Percentiles rank a stretch among this genome's conserved stretches.
phyloP scores from a whole-genome alignment of 1,140 invertebrate species.

The Hormaphis cornu region DNA sequence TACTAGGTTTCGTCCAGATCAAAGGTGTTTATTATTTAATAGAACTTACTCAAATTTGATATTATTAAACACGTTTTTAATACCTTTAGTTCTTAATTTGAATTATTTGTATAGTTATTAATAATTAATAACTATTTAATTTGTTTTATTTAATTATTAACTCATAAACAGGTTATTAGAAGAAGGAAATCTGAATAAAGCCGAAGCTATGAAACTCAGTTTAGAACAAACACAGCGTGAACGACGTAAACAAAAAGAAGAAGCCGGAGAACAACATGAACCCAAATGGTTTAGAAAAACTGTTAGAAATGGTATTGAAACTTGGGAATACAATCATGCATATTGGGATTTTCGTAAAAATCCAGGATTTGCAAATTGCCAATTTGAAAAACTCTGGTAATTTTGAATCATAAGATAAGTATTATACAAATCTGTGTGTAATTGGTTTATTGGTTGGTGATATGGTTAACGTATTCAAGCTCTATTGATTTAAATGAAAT shows the following conservation, averaged over 20 bases:
- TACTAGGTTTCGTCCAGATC: conserved; percentile 50
- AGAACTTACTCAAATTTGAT: neutral
- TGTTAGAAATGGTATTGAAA: conserved; percentile 45
- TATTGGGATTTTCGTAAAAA: conserved; percentile 50
- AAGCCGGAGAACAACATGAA: conserved; percentile 45
- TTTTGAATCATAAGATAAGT: conserved; percentile 39
- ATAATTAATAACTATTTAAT: neutral
- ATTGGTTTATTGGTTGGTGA: neutral
- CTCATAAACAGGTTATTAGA: conserved; percentile 49
- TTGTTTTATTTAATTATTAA: neutral
- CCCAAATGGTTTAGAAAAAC: conserved; percentile 45
- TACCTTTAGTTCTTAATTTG: neutral
- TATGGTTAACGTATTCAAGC: neutral
- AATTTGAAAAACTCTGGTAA: conserved; percentile 49
- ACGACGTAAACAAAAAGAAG: conserved; percentile 52
- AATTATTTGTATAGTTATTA: neutral
- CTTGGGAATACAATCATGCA: conserved; percentile 54
- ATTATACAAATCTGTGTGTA: neutral
- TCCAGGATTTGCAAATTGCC: conserved; percentile 51
- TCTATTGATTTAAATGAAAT: neutral
- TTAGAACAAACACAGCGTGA: conserved; percentile 62
- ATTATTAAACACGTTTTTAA: neutral
- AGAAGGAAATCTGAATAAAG: conserved; percentile 61
- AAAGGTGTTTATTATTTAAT: conserved; percentile 36
- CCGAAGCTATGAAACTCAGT: conserved; percentile 59